Percentiles rank a stretch among this genome's conserved stretches.
phyloP scores from a whole-genome alignment of 2,797 vertebrate species.

The Poecile montanus region DNA sequence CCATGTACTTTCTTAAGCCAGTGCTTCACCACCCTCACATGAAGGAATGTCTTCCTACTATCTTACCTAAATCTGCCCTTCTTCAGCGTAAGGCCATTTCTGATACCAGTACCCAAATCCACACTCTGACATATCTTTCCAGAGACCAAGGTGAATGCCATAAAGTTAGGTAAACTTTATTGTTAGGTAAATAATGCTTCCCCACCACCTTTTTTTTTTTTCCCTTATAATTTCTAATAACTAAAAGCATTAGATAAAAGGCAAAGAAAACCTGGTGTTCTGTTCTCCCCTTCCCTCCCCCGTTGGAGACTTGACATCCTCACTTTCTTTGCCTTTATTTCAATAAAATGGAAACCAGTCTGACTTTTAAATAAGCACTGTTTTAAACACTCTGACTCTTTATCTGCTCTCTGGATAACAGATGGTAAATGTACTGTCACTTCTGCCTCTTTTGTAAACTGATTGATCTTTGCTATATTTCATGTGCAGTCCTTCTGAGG shows the following conservation, averaged over 20 bases:
- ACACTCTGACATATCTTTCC: not conserved
- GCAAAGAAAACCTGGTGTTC: not conserved
- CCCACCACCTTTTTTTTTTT: fast-evolving
- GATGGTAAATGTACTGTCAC: not conserved
- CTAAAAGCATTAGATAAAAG: not conserved
- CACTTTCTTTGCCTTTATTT: not conserved
- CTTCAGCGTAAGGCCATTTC: not conserved
- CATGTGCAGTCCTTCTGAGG: not conserved
- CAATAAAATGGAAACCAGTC: not conserved
- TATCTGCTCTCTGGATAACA: not conserved
- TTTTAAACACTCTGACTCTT: not conserved
- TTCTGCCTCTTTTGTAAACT: not conserved
- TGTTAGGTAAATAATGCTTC: not conserved
- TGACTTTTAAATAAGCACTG: not conserved
- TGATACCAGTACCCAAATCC: not conserved
- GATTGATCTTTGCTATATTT: not conserved
- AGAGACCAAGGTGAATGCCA: not conserved
- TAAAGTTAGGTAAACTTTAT: not conserved
- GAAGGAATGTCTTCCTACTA: not conserved
- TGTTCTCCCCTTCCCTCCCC: not conserved
- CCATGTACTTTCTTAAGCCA: too few relatives aligned
- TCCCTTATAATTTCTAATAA: not conserved
- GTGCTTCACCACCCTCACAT: not conserved
- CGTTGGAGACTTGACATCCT: not conserved
- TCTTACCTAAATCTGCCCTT: not conserved